A percentile compares a stretch with the other conserved stretches of the same genome.
phyloP scores from a whole-genome alignment of 2,797 vertebrate genomes.

The Sebastes oblongus region DNA sequence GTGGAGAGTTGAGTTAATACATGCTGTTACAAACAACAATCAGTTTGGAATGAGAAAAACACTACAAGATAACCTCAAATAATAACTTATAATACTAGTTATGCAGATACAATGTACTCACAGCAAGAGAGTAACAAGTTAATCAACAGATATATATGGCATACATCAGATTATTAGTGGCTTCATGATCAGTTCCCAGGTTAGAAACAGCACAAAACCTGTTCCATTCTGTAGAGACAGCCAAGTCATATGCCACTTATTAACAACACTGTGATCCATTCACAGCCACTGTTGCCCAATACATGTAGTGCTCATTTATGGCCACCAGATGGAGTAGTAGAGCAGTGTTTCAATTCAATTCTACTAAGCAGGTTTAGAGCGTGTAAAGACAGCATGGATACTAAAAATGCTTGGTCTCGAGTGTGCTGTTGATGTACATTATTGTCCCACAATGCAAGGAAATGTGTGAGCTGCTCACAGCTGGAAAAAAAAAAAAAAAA shows the following conservation, averaged over 20 bases:
- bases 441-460: neutral
- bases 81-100: neutral
- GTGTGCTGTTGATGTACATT: neutral
- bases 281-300: neutral
- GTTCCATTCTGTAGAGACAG: neutral
- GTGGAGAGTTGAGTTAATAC: conserved; percentile 23
- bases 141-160: neutral
- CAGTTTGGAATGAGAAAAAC: neutral
- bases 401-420: neutral
- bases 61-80: neutral
- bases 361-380: neutral
- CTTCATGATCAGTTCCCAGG: neutral
- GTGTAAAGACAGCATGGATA: neutral
- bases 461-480: neutral
- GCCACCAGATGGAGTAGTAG: conserved; percentile 13
- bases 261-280: neutral
- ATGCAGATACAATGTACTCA: neutral
- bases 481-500: too few relatives aligned
- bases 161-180: neutral
- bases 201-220: neutral
- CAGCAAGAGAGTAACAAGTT: neutral
- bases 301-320: neutral
- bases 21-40: neutral
- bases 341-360: neutral
- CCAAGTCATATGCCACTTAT: neutral